Evolutionary conservation across 2,888 invertebrate species (phyloP).

Genomic region (Cotesia congregata): DNA sequence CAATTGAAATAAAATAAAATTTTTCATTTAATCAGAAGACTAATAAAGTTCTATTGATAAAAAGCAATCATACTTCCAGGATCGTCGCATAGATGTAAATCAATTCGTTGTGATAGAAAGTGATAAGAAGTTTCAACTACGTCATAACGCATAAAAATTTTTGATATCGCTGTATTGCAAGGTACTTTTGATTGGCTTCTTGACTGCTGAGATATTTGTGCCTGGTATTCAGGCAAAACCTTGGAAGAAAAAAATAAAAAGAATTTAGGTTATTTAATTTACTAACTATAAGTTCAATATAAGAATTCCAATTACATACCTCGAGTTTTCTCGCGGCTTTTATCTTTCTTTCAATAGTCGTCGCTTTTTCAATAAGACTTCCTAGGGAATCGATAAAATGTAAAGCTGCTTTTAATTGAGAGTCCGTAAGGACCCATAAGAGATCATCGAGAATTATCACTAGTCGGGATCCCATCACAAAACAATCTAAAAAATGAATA

Average conservation of each 20-base stretch:
- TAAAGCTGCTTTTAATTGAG: constrained; percentile 93
- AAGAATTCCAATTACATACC: constrained; percentile 66
- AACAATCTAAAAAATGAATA: constrained; percentile 81
- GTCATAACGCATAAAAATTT: constrained; percentile 88
- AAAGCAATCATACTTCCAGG: constrained; percentile 78
- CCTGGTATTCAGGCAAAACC: constrained; percentile 82
- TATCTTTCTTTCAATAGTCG: constrained; percentile 82
- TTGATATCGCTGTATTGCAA: constrained; percentile 69
- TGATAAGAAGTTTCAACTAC: constrained; percentile 99
- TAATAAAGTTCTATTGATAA: constrained; percentile 25
- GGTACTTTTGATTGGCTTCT: constrained; percentile 65
- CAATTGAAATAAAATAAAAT: constrained; percentile 19
- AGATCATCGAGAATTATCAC: constrained; percentile 95
- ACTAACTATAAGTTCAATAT: constrained; percentile 9
- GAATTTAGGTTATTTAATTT: neutral
- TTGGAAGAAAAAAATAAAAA: constrained; percentile 52
- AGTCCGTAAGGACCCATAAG: constrained; percentile 97
- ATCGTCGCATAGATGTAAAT: constrained; percentile 97
- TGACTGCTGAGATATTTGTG: constrained; percentile 77
- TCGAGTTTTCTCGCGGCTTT: constrained; percentile 90
- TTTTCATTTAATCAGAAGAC: constrained; percentile 6
- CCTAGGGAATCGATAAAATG: constrained; percentile 89
- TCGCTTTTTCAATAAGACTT: constrained; percentile 85
- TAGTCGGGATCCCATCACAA: constrained; percentile 91
- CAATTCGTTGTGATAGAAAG: constrained; percentile 91